Conservation (phyloP, 1,140 invertebrate species). For the Dufourea novaeangliae region DNA sequence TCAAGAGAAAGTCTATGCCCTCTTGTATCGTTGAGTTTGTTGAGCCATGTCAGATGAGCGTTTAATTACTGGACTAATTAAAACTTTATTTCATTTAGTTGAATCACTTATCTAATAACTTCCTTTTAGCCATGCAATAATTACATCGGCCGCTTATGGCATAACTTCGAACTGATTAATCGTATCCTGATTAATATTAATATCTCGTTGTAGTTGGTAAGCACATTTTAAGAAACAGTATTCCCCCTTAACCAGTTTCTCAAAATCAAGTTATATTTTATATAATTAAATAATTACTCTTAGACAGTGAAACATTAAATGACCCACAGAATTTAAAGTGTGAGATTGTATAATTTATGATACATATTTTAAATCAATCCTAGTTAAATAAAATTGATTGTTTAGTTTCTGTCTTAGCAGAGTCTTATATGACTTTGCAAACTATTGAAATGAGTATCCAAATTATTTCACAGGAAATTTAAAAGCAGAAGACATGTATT, state of each 20-base stretch:
- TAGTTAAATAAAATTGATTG: background rate
- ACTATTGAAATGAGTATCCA: no score
- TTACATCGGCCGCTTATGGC: background rate
- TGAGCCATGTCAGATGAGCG: background rate
- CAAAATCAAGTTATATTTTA: background rate
- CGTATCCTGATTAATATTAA: conserved; percentile 24
- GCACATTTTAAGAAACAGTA: background rate
- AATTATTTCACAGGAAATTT: no score
- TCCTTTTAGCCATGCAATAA: conserved; percentile 14
- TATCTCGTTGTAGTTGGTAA: background rate
- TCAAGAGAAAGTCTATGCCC: background rate
- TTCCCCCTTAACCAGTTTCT: no score
- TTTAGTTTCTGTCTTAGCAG: background rate
- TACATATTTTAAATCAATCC: background rate
- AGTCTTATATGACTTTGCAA: no score
- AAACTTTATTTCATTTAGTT: conserved; percentile 40
- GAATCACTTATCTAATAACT: conserved; percentile 30
- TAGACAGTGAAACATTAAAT: background rate
- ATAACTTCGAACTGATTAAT: conserved; percentile 35
- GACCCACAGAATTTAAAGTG: background rate
- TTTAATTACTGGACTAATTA: conserved; percentile 41
- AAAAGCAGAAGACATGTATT: no score
- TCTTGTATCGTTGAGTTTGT: background rate
- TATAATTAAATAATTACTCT: background rate
- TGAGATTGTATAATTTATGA: background rate